Evolutionary conservation across 1,140 invertebrate genomes (phyloP).

Genomic region (Hyles euphorbiae): DNA sequence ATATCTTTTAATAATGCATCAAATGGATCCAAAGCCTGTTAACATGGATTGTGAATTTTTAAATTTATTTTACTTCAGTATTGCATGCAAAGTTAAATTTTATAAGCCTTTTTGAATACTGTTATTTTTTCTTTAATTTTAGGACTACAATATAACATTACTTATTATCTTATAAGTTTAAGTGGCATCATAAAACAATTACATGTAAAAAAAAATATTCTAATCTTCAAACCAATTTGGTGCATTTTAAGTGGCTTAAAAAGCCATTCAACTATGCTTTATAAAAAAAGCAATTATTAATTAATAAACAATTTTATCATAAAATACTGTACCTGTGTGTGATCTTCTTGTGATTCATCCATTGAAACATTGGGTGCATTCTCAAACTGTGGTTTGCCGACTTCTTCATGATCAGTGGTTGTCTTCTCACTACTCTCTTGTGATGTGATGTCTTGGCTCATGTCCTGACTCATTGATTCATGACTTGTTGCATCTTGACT

Average conservation of each 20-base stretch:
- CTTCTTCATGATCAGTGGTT: slow-evolving; percentile 33
- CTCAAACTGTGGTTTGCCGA: slow-evolving; percentile 60
- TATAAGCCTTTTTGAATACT: neutral
- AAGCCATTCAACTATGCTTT: no score
- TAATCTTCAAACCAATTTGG: slow-evolving; percentile 2
- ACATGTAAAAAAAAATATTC: no score
- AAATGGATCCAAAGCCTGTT: slow-evolving; percentile 68
- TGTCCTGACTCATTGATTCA: slow-evolving; percentile 12
- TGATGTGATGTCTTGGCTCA: slow-evolving; percentile 13
- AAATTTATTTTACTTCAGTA: no score
- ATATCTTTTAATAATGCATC: slow-evolving; percentile 61
- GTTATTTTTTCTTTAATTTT: no score
- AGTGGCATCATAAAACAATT: no score
- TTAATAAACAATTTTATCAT: neutral
- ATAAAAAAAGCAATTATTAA: no score
- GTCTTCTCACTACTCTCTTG: slow-evolving; percentile 14
- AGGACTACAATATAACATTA: no score
- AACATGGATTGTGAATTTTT: slow-evolving; percentile 10
- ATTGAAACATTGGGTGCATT: slow-evolving; percentile 57
- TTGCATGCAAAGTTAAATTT: no score
- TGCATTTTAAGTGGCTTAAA: no score
- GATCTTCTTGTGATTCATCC: slow-evolving; percentile 61
- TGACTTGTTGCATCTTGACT: slow-evolving; percentile 19
- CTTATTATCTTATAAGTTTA: no score
- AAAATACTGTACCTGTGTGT: slow-evolving; percentile 45